Conservation (phyloP, 2,888 invertebrate genomes). For the Melanophora roralis region DNA sequence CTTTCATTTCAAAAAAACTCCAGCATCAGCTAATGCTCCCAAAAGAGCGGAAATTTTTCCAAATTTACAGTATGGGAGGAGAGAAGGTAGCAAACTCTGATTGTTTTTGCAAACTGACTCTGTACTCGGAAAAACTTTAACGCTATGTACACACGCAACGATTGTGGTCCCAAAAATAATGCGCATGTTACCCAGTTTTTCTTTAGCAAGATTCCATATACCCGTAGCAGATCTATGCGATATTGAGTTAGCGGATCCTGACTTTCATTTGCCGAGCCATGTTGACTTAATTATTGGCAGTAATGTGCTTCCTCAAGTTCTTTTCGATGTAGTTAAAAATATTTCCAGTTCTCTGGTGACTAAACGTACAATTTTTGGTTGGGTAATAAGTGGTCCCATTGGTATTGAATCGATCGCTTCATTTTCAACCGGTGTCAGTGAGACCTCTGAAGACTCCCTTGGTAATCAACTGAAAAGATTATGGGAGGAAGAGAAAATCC, state of each 20-base stretch:
- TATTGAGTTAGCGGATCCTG: conserved; percentile 10
- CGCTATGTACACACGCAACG: background rate
- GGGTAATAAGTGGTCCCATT: too few species aligned
- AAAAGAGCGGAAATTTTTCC: too few species aligned
- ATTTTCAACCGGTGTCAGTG: conserved; percentile 11
- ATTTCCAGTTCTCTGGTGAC: background rate
- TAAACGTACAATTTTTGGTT: conserved; percentile 26
- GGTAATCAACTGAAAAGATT: background rate
- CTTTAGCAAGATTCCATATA: background rate
- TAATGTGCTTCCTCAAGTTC: conserved; percentile 8
- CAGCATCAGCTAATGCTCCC: too few species aligned
- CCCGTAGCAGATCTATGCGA: background rate
- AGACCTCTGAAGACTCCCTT: background rate
- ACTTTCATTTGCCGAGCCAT: background rate
- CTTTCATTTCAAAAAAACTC: too few species aligned
- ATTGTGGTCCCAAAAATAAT: conserved; percentile 11
- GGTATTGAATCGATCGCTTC: background rate
- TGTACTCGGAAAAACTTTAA: background rate
- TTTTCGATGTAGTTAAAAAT: conserved; percentile 2
- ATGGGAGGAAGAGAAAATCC: conserved; percentile 15
- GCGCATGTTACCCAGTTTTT: background rate
- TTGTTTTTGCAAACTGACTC: background rate
- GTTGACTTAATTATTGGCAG: conserved; percentile 34
- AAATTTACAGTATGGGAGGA: background rate
- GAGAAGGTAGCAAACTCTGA: background rate